Percentiles rank a stretch among this genome's conserved stretches.
Evolutionary conservation across 2,888 invertebrate species (phyloP).

Genomic region (Sarcophaga subvicina): DNA sequence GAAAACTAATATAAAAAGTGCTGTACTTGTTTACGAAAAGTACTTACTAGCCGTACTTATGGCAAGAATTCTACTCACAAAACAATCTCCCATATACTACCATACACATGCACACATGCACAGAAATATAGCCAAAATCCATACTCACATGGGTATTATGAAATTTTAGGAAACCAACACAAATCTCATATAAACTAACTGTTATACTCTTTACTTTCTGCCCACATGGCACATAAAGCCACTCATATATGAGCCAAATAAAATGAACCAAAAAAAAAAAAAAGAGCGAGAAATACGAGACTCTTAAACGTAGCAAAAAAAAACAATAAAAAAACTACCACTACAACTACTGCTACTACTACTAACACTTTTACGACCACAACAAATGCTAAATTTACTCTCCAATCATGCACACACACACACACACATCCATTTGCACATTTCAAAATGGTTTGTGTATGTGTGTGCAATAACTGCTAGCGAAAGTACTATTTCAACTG

Average conservation of each 20-base stretch:
- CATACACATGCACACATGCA: too few relatives aligned
- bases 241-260: not conserved
- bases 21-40: constrained; percentile 21
- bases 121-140: too few relatives aligned
- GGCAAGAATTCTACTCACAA: not conserved
- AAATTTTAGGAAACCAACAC: constrained; percentile 35
- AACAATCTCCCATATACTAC: too few relatives aligned
- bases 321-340: constrained; percentile 35
- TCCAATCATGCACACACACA: not conserved
- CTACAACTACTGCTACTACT: not conserved
- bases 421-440: not conserved
- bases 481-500: constrained; percentile 43
- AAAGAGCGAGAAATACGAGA: not conserved
- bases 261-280: not conserved
- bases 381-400: constrained; percentile 61
- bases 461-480: not conserved
- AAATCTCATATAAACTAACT: not conserved
- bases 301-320: constrained; percentile 18
- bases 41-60: constrained; percentile 40
- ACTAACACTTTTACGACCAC: constrained; percentile 60
- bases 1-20: constrained; percentile 26
- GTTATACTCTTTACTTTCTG: not conserved
- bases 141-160: not conserved
- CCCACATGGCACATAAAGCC: not conserved
- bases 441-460: not conserved